A percentile compares a stretch with the other conserved stretches of the same genome.
Conservation (phyloP, 2,888 invertebrate genomes). For the Cosmorhoe ocellata region DNA sequence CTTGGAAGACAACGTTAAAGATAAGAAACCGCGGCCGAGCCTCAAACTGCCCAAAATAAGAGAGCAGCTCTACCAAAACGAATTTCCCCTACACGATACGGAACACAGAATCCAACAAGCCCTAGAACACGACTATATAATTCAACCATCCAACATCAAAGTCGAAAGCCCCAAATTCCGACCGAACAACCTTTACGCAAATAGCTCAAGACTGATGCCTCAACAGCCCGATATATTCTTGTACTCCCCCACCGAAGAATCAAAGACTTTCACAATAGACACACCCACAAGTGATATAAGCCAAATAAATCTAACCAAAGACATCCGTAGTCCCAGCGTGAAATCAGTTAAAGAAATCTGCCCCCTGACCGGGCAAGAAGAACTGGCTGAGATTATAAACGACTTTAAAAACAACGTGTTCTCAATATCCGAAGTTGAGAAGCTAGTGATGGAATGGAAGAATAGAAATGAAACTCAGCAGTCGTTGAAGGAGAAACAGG, state of each 20-base stretch:
- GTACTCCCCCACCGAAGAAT: slow-evolving; percentile 78
- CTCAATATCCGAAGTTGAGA: slow-evolving; percentile 92
- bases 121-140: slow-evolving; percentile 81
- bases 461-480: slow-evolving; percentile 93
- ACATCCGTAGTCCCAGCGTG: slow-evolving; percentile 65
- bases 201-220: slow-evolving; percentile 70
- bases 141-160: slow-evolving; percentile 85
- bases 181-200: slow-evolving; percentile 74
- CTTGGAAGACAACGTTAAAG: slow-evolving; percentile 62
- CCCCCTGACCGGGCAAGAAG: slow-evolving; percentile 85
- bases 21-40: slow-evolving; percentile 74
- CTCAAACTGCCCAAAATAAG: slow-evolving; percentile 67
- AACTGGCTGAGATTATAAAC: slow-evolving; percentile 92
- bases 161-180: slow-evolving; percentile 77
- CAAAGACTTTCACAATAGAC: slow-evolving; percentile 71
- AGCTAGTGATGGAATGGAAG: slow-evolving; percentile 92
- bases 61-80: slow-evolving; percentile 78
- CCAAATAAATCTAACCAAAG: slow-evolving; percentile 75
- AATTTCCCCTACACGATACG: slow-evolving; percentile 61
- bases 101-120: slow-evolving; percentile 74
- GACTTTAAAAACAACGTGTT: slow-evolving; percentile 95
- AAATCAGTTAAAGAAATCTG: slow-evolving; percentile 70
- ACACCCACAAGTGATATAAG: slow-evolving; percentile 78
- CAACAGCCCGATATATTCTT: slow-evolving; percentile 72
- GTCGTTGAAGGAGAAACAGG: slow-evolving; percentile 92